phyloP scores from a whole-genome alignment of 2,888 invertebrate species.

The Leptopterna dolabrata region DNA sequence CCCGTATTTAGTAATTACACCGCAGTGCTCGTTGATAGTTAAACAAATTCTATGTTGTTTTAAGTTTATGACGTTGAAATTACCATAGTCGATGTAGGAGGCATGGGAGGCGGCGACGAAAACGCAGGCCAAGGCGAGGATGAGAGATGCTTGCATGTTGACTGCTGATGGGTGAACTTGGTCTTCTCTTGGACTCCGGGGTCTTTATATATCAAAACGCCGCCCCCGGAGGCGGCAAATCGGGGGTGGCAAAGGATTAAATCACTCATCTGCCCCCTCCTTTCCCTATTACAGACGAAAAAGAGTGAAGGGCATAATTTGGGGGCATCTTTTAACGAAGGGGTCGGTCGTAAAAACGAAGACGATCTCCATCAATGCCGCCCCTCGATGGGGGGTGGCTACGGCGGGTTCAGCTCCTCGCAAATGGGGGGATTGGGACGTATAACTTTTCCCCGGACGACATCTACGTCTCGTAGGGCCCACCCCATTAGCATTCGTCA shows the following conservation, averaged over 20 bases:
- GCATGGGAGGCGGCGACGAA: constrained; percentile 39
- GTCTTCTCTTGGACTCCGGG: background rate
- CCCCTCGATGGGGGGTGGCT: background rate
- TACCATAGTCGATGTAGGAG: constrained; percentile 53
- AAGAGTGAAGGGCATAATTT: constrained; percentile 25
- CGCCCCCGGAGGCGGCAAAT: background rate
- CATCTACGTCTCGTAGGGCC: background rate
- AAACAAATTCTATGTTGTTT: too few species aligned
- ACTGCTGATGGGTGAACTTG: constrained; percentile 7
- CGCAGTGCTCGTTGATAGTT: too few species aligned
- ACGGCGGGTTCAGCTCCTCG: background rate
- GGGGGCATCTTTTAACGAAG: background rate
- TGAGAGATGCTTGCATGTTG: constrained; percentile 43
- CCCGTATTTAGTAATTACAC: too few species aligned
- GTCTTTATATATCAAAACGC: background rate
- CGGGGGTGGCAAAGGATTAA: background rate
- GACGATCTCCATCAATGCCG: constrained; percentile 4
- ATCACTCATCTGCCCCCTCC: background rate
- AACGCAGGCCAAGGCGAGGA: constrained; percentile 44
- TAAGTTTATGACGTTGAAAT: too few species aligned
- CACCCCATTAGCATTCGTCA: constrained; percentile 38
- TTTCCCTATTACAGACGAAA: background rate
- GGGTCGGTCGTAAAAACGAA: constrained; percentile 30
- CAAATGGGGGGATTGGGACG: background rate
- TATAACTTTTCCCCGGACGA: background rate